Percentiles rank a stretch among this genome's conserved stretches.
Conservation (phyloP, 2,113 vertebrate species). For the Microtus pennsylvanicus region DNA sequence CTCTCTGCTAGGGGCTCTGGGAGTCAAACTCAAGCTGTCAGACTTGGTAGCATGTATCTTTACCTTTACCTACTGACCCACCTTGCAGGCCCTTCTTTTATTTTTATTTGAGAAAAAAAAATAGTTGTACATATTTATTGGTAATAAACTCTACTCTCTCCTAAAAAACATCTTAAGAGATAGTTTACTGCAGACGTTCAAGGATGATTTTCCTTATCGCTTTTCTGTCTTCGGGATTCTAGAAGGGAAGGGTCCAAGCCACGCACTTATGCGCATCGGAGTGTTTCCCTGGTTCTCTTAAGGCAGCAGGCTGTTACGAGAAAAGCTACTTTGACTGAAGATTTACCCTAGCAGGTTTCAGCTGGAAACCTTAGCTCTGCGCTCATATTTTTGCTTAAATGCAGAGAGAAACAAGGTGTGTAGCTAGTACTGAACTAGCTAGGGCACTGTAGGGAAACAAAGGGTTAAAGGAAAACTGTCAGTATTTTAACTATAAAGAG, state of each 20-base stretch:
- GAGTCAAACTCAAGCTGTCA: not conserved
- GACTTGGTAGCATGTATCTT: not conserved
- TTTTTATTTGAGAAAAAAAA: not conserved
- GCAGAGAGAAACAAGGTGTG: not conserved
- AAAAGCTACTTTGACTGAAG: not conserved
- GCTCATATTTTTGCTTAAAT: not conserved
- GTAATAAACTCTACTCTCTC: not conserved
- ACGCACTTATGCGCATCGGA: not conserved
- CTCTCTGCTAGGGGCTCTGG: not conserved
- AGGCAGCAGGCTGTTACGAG: not conserved
- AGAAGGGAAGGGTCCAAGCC: slow-evolving; percentile 7
- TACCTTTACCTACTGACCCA: not conserved
- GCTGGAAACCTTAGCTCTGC: not conserved
- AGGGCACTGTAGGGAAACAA: slow-evolving; percentile 28
- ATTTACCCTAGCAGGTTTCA: not conserved
- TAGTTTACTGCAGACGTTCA: not conserved
- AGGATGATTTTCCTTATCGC: not conserved
- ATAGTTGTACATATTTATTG: not conserved
- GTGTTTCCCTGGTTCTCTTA: not conserved
- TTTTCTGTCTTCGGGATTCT: not conserved
- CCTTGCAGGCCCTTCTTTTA: not conserved
- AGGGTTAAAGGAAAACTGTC: slow-evolving; percentile 22
- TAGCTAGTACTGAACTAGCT: slow-evolving; percentile 14
- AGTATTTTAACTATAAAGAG: not conserved
- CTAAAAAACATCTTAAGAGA: not conserved